Evolutionary conservation across 2,113 vertebrate species (phyloP).

Genomic region (Cavia aperea): DNA sequence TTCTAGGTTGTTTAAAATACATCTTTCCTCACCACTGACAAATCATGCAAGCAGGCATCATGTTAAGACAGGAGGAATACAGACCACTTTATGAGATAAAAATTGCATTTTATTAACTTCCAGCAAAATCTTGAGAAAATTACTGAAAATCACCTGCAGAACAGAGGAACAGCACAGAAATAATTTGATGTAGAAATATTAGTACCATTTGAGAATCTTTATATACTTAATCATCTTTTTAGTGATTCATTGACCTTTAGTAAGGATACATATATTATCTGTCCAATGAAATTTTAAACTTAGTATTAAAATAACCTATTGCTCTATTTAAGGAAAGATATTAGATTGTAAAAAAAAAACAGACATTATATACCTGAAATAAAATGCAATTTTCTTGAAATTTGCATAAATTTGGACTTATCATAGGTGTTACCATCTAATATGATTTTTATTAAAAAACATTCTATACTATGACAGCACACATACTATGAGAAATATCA

Average conservation of each 20-base stretch:
- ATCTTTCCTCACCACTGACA: neutral
- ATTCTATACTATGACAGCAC: neutral
- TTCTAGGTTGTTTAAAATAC: slow-evolving; percentile 46
- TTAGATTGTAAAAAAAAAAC: neutral
- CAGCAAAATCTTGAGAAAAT: neutral
- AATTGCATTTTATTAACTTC: slow-evolving; percentile 8
- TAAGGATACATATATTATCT: neutral
- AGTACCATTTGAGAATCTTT: neutral
- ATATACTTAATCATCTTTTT: neutral
- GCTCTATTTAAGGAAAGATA: neutral
- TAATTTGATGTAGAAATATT: neutral
- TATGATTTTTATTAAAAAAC: neutral
- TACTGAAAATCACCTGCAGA: neutral
- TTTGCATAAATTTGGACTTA: neutral
- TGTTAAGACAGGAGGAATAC: neutral
- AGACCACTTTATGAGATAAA: neutral
- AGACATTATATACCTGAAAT: neutral
- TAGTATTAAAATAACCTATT: neutral
- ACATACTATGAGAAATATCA: neutral
- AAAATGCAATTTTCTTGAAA: neutral
- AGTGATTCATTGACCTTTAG: neutral
- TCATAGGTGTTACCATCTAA: neutral
- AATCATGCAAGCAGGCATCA: neutral
- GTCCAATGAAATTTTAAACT: slow-evolving; percentile 10
- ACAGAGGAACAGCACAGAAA: neutral